Evolutionary conservation across 2,888 invertebrate genomes (phyloP).

Genomic region (Drosophila parthenogenetica): DNA sequence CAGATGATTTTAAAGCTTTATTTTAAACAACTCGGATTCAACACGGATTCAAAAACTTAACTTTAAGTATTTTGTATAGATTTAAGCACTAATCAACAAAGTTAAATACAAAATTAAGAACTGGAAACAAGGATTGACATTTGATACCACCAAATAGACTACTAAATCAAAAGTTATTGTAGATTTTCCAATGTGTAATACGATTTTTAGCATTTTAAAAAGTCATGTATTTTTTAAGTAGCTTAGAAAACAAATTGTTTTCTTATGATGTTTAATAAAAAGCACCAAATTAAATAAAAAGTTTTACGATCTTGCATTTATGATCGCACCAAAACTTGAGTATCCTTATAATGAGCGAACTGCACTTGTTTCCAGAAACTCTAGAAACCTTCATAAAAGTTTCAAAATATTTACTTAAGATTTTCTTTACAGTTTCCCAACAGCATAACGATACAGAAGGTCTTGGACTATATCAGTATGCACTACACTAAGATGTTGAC

Average conservation of each 20-base stretch:
- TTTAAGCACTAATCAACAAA: not conserved
- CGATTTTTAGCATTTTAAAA: too few species aligned
- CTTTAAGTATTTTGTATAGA: not conserved
- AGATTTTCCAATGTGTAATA: too few species aligned
- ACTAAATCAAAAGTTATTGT: too few species aligned
- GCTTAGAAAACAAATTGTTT: too few species aligned
- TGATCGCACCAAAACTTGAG: not conserved
- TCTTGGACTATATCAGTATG: slow-evolving; percentile 1
- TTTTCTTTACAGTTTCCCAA: slow-evolving; percentile 5
- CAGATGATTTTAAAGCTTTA: not conserved
- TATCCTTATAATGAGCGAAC: not conserved
- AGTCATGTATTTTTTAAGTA: too few species aligned
- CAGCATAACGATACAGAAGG: slow-evolving; percentile 8
- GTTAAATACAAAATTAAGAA: too few species aligned
- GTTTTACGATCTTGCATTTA: not conserved
- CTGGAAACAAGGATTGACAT: too few species aligned
- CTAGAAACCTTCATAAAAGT: slow-evolving; percentile 17
- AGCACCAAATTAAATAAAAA: not conserved
- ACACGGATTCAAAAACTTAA: not conserved
- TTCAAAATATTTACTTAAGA: slow-evolving; percentile 14
- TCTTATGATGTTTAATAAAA: too few species aligned
- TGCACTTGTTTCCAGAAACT: slow-evolving; percentile 14
- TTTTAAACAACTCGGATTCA: not conserved
- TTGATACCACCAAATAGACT: too few species aligned
- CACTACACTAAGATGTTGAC: slow-evolving; percentile 29